Evolutionary conservation across 2,888 invertebrate genomes (phyloP).

Genomic region (Cephus nigrinus): DNA sequence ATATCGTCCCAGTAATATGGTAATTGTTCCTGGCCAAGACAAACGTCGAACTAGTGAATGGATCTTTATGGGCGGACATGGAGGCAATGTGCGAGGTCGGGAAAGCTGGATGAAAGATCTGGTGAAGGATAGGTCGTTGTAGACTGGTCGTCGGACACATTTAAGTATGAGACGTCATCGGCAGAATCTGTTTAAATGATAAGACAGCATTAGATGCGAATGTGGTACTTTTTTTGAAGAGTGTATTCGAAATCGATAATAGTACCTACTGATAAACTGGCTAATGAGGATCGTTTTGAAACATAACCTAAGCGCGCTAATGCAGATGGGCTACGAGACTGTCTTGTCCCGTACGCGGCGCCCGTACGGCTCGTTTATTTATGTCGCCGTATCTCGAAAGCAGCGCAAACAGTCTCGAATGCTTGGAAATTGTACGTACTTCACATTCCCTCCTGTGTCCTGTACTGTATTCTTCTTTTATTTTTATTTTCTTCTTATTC

Average conservation of each 20-base stretch:
- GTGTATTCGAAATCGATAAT: neutral
- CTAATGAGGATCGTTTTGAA: neutral
- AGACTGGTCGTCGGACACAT: neutral
- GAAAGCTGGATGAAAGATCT: neutral
- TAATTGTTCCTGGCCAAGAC: neutral
- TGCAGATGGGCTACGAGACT: neutral
- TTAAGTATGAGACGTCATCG: neutral
- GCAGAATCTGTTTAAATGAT: neutral
- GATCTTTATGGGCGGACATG: neutral
- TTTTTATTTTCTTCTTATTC: neutral
- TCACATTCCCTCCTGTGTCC: neutral
- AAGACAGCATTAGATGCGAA: neutral
- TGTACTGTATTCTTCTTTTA: neutral
- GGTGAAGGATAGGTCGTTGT: neutral
- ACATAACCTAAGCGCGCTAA: neutral
- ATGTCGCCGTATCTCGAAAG: neutral
- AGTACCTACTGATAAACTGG: neutral
- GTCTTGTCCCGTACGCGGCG: neutral
- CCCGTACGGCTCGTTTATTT: neutral
- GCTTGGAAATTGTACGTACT: neutral
- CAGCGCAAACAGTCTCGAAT: neutral
- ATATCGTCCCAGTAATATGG: constrained; percentile 9
- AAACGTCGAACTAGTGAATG: neutral
- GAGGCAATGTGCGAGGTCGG: neutral
- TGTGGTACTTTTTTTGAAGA: neutral